Evolutionary conservation across 2,797 vertebrate genomes (phyloP).

Genomic region (Lithobates sylvaticus): DNA sequence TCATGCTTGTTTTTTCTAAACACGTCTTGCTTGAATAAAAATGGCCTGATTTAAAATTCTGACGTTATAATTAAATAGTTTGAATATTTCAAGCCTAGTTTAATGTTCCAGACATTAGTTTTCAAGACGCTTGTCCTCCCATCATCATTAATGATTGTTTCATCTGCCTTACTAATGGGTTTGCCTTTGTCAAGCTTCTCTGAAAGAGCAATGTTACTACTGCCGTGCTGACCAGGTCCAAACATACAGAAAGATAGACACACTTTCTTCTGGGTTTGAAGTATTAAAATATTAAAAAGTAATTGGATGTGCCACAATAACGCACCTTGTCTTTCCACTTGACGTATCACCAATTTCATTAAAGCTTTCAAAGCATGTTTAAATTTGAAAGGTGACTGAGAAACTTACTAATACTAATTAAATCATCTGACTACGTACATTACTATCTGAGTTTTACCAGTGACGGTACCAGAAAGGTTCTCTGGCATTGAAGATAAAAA

Average conservation of each 20-base stretch:
- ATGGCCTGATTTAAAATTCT: background rate
- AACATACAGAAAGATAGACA: background rate
- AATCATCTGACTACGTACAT: too few species aligned
- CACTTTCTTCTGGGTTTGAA: background rate
- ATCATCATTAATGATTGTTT: slow-evolving; percentile 37
- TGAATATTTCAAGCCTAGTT: slow-evolving; percentile 68
- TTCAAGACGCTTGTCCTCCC: slow-evolving; percentile 11
- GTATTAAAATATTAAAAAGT: background rate
- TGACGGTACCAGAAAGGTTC: too few species aligned
- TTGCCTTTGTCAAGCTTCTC: background rate
- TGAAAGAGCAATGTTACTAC: background rate
- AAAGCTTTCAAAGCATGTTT: too few species aligned
- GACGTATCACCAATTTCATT: too few species aligned
- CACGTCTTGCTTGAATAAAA: background rate
- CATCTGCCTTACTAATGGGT: slow-evolving; percentile 36
- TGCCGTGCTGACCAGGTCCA: background rate
- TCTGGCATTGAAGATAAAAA: too few species aligned
- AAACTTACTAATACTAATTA: too few species aligned
- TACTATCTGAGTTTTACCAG: too few species aligned
- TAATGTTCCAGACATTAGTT: slow-evolving; percentile 31
- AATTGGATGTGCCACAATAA: too few species aligned
- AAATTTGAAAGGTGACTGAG: too few species aligned
- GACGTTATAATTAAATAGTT: slow-evolving; percentile 25
- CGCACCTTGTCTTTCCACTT: too few species aligned
- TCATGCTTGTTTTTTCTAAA: too few species aligned